Base-by-base conservation (phyloP, 2,888 invertebrate species). In the Elaeidobius kamerunicus region DNA sequence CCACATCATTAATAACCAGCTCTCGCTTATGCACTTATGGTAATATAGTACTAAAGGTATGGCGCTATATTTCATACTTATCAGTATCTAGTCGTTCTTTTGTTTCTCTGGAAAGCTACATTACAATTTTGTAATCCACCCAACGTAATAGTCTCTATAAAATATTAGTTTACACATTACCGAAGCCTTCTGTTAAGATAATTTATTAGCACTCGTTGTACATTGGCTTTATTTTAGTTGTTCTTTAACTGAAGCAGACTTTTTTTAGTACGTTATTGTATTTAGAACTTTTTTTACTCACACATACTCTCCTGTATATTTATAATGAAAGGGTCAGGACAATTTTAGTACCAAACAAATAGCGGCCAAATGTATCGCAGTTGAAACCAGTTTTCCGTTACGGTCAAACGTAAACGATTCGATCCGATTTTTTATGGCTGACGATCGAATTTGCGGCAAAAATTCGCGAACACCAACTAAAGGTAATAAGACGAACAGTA, bases 41-140 rank as follows among this genome's bases (percentile, higher is more conserved):
- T 20, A 44, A 44, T 42, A 32, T 3, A 43, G 43, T 43, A 43
- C 32, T 32, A 18, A 32, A 32, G 43, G 18, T 32, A 19, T 23
- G 23, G 23, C 15, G 27, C 44, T 19, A 44, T 44, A 44, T 44
- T 38, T 51, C 44, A 51, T 51, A 51, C 44, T 36, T 51, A 51
- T 43, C 50, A 51, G 39, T 39, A 28, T 27, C 19, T 50, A 30
- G 36, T 38, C 19, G 28, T 38, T 43, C 28, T 19, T 43, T 43
- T 36, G 39, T 35, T 38, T 27, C 42, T 44, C 23, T 34, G 17
- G 34, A 35, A 12, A 34, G 12, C 5, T 38, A 50, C 43, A 38
- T 35, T 19, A 14, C 30, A 50, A 50, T 43, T 49, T 49, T 35
- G 42, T 42, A 49, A 50, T 50, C 43, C 38, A 30, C 14, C 36